Evolutionary conservation across 2,888 invertebrate genomes (phyloP), one percentile per base, ranked within the genome.

Genomic region (Miltochrista miniata): DNA sequence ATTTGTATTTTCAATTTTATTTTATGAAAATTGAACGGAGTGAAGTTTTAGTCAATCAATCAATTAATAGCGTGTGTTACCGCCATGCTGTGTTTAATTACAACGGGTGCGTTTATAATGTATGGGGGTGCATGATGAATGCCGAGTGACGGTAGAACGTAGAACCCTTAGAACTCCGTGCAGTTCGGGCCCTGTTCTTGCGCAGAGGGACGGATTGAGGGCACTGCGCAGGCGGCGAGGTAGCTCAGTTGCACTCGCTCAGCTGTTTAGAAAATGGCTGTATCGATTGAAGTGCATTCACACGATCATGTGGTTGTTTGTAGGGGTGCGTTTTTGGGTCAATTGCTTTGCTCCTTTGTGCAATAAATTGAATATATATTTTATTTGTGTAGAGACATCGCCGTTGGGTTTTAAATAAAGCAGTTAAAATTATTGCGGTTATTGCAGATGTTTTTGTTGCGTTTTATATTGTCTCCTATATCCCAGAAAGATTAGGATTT

Each of bases 191-290:
- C n/a, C n/a, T 66, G 51, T 45, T 75, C 73, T 68, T 83, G 85
- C 85, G 85, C 83, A 72, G 64, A 69, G 67, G 51, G 60, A 56
- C 40, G 48, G 59, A 74, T 74, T 74, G 59, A 54, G 61, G 58
- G 52, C 67, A 70, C 59, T 80, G 85, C 85, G 85, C 85, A 85
- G 67, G 79, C 76, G 75, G 72, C 75, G 68, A 81, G 81, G 74
- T 66, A 53, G 54, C 31, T 61, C 33, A 62, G 59, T 56, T 61
- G 68, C 68, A 61, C 65, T 48, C 53, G 64, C 74, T 77, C 73
- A 69, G 65, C 66, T 67, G 61, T 62, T 64, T 52, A 56, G 63
- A 66, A n/a, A 49, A 46, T 43, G 36, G 59, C 57, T 52, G 46
- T 65, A 79, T 81, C 67, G 51, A 51, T 43, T 43, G 15, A 29